phyloP scores from a whole-genome alignment of 1,140 invertebrate genomes.

The Condylostylus longicornis region DNA sequence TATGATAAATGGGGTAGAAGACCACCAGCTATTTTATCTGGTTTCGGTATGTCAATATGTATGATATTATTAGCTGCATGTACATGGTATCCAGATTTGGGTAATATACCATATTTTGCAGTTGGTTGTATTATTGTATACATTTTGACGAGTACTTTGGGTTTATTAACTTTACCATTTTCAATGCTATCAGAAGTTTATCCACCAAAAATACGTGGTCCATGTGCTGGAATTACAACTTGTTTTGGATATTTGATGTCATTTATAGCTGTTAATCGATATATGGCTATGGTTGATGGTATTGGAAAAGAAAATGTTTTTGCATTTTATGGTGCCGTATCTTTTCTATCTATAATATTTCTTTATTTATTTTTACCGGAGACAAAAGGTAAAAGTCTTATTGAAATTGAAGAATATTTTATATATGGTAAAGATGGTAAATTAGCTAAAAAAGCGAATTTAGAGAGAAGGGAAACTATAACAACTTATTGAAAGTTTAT shows the following conservation, averaged over 20 bases:
- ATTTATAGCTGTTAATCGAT: constrained; percentile 59
- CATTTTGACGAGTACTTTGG: constrained; percentile 44
- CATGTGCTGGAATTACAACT: constrained; percentile 48
- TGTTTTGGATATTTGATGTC: constrained; percentile 52
- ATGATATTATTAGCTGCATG: constrained; percentile 37
- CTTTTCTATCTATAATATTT: constrained; percentile 51
- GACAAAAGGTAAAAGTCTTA: constrained; percentile 59
- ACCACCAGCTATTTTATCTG: constrained; percentile 42
- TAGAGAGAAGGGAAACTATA: too few species aligned
- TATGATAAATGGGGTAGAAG: constrained; percentile 42
- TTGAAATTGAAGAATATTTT: constrained; percentile 52
- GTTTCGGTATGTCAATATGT: constrained; percentile 42
- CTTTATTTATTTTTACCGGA: constrained; percentile 56
- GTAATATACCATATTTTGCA: constrained; percentile 26
- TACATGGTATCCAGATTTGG: constrained; percentile 18
- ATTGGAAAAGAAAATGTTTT: constrained; percentile 50
- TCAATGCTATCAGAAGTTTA: constrained; percentile 62
- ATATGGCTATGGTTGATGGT: constrained; percentile 39
- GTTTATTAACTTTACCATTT: constrained; percentile 51
- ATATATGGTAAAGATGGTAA: constrained; percentile 11
- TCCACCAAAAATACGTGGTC: constrained; percentile 47
- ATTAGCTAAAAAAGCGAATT: too few species aligned
- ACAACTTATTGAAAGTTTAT: too few species aligned
- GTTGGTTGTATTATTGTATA: constrained; percentile 39
- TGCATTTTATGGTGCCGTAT: constrained; percentile 50